phyloP scores from a whole-genome alignment of 2,888 invertebrate species.

The Leuctra nigra region DNA sequence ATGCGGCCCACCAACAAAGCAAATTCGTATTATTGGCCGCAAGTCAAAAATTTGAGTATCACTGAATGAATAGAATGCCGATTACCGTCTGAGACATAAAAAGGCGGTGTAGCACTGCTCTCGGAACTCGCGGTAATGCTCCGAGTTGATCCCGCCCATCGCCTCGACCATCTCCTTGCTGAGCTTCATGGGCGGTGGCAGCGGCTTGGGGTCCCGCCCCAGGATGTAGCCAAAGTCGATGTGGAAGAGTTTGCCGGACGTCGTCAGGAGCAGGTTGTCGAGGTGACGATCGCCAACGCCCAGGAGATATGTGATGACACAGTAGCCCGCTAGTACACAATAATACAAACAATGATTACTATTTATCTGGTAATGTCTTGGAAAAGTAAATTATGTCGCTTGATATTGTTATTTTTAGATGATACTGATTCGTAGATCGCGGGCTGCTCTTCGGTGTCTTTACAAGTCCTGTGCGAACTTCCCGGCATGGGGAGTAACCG shows the following conservation, averaged over 20 bases:
- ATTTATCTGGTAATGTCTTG: no score
- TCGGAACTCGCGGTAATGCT: constrained; percentile 89
- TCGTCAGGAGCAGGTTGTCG: constrained; percentile 91
- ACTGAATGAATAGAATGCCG: no score
- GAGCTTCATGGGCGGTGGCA: constrained; percentile 98
- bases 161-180: constrained; percentile 99
- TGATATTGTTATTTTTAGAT: no score
- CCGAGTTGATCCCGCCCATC: constrained; percentile 86
- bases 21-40: no score
- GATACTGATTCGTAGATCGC: no score
- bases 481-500: no score
- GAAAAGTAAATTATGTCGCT: no score
- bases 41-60: no score
- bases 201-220: constrained; percentile 95
- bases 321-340: constrained; percentile 91
- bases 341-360: no score
- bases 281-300: constrained; percentile 97
- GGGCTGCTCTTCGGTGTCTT: no score
- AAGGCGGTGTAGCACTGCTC: constrained; percentile 96
- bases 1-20: no score
- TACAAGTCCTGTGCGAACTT: no score
- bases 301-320: constrained; percentile 94
- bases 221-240: constrained; percentile 98
- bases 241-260: constrained; percentile 86
- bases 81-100: constrained; percentile 77